These are phyloP conservation scores for Branchipolynoe longqiensis DNA, from an alignment of 2,888 invertebrate genomes.

Conservation along the genomic window DNA sequence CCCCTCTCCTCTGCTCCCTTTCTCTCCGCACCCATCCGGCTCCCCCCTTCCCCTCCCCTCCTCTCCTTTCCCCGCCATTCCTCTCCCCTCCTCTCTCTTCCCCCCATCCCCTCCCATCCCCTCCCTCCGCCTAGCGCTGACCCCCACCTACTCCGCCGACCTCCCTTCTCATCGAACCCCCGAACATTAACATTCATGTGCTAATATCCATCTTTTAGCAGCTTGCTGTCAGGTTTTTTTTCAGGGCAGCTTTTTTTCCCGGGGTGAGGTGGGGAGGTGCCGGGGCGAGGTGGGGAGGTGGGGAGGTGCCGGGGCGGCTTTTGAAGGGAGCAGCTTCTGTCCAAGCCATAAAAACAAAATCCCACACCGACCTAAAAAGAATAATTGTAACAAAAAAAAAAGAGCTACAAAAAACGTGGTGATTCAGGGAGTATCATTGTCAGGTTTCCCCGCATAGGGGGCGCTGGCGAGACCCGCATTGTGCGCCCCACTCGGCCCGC, in stretches of 20 bases:
- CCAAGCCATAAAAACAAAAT: slow-evolving; percentile 37
- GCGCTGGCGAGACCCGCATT: slow-evolving; percentile 17
- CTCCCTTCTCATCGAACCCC: background rate
- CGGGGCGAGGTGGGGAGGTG: too few species aligned
- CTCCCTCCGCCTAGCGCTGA: background rate
- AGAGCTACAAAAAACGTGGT: background rate
- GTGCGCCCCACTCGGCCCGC: slow-evolving; percentile 8
- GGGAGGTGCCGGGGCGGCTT: too few species aligned
- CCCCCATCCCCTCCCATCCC: background rate
- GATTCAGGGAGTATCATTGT: slow-evolving; percentile 27
- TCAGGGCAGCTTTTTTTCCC: slow-evolving; percentile 13
- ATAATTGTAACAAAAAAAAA: background rate
- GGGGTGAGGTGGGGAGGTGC: slow-evolving; percentile 27
- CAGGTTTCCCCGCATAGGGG: slow-evolving; percentile 22
- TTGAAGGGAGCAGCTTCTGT: too few species aligned
- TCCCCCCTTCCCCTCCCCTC: too few species aligned
- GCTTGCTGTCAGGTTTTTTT: slow-evolving; percentile 43
- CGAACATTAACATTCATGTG: slow-evolving; percentile 42
- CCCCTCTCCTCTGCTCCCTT: slow-evolving; percentile 1
- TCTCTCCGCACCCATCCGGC: too few species aligned
- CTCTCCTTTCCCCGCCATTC: too few species aligned
- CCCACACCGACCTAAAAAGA: too few species aligned
- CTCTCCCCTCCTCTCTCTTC: background rate
- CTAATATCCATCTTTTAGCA: slow-evolving; percentile 54
- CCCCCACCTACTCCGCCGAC: slow-evolving; percentile 7